A percentile compares a stretch with the other conserved stretches of the same genome.
phyloP scores from a whole-genome alignment of 2,888 invertebrate species.

The Tribolium freemani region DNA sequence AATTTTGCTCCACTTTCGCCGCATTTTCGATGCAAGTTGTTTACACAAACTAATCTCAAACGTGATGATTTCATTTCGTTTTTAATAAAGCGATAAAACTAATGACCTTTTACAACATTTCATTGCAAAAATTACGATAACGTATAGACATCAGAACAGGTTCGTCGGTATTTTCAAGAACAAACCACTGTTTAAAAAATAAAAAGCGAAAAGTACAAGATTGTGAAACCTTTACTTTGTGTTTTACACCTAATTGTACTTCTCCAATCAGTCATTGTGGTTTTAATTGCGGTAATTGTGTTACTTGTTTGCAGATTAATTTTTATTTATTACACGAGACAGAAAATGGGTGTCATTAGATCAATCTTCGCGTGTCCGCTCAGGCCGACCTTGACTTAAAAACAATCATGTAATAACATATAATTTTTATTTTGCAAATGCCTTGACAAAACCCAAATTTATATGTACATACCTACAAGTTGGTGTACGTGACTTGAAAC shows the following conservation, averaged over 20 bases:
- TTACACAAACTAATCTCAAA: background rate
- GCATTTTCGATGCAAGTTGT: background rate
- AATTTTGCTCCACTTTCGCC: background rate
- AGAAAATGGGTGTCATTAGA: background rate
- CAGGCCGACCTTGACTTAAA: background rate
- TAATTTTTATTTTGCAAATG: background rate
- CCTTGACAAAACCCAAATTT: background rate
- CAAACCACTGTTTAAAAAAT: no score
- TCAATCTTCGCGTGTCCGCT: background rate
- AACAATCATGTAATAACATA: background rate
- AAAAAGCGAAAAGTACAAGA: no score
- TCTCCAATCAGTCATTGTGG: no score
- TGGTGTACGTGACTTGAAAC: slow-evolving; percentile 13
- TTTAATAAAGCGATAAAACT: background rate
- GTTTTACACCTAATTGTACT: no score
- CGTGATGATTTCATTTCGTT: background rate
- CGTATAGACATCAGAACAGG: background rate
- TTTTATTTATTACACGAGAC: background rate
- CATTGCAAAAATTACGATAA: background rate
- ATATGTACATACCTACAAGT: background rate
- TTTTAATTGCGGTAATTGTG: no score
- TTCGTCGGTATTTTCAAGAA: background rate
- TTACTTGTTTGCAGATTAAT: background rate
- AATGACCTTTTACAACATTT: background rate
- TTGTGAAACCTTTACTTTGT: no score